phyloP scores from a whole-genome alignment of 2,113 vertebrate genomes.

The Melanotaenia duboulayi region DNA sequence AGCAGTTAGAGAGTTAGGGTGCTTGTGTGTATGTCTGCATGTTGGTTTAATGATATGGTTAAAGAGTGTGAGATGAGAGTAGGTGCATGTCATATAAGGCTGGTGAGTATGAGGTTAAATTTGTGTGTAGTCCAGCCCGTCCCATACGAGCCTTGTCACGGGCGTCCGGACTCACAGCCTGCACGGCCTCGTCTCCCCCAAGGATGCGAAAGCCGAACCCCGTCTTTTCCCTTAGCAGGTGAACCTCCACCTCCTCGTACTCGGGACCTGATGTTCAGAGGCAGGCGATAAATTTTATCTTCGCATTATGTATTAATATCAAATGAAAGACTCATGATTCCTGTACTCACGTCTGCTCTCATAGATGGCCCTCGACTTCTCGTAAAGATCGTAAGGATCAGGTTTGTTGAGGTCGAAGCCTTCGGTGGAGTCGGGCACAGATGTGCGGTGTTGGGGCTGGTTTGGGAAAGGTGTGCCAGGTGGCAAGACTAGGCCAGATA shows the following conservation, averaged over 20 bases:
- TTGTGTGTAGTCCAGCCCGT: conserved; percentile 77
- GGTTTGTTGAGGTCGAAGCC: conserved; percentile 96
- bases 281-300: background rate
- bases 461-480: conserved; percentile 90
- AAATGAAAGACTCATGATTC: background rate
- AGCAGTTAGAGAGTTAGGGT: conserved; percentile 43
- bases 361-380: conserved; percentile 98
- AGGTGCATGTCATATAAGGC: conserved; percentile 39
- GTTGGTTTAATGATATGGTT: conserved; percentile 11
- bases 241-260: conserved; percentile 96
- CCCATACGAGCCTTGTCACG: conserved; percentile 88
- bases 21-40: conserved; percentile 12
- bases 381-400: conserved; percentile 98
- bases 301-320: no score
- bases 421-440: conserved; percentile 94
- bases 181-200: conserved; percentile 98
- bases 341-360: conserved; percentile 92
- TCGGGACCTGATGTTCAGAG: conserved; percentile 85
- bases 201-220: conserved; percentile 99
- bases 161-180: conserved; percentile 95
- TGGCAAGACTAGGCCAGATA: conserved; percentile 87
- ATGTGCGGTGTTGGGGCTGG: conserved; percentile 89
- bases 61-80: conserved; percentile 29
- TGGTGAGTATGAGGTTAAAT: conserved; percentile 56
- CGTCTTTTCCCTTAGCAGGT: conserved; percentile 97